Percentiles rank a stretch among this genome's conserved stretches.
phyloP scores from a whole-genome alignment of 2,888 invertebrate species.

The Alentia gelatinosa region DNA sequence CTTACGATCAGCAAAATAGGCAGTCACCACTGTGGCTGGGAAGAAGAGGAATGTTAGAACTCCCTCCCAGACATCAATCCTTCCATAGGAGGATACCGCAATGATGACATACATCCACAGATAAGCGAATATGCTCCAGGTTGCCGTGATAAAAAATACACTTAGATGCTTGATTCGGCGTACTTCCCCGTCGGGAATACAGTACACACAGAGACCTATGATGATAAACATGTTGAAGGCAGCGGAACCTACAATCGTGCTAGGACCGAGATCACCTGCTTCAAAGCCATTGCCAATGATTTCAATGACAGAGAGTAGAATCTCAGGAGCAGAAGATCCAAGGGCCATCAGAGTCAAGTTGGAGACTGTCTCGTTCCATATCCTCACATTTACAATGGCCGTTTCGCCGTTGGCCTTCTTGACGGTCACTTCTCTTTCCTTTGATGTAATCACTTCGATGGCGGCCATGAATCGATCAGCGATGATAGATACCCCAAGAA shows the following conservation, averaged over 20 bases:
- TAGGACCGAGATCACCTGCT: slow-evolving; percentile 98
- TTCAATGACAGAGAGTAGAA: slow-evolving; percentile 97
- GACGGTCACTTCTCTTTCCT: slow-evolving; percentile 96
- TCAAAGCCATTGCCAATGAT: slow-evolving; percentile 92
- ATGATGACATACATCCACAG: slow-evolving; percentile 98
- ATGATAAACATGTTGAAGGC: slow-evolving; percentile 99
- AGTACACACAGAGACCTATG: slow-evolving; percentile 94
- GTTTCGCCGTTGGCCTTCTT: slow-evolving; percentile 92
- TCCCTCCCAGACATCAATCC: slow-evolving; percentile 98
- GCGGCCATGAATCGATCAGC: slow-evolving; percentile 99
- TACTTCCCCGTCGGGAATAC: slow-evolving; percentile 94
- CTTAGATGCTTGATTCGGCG: slow-evolving; percentile 97
- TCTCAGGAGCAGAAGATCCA: slow-evolving; percentile 99
- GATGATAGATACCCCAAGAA: slow-evolving; percentile 98
- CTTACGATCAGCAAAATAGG: slow-evolving; percentile 95
- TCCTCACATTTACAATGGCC: slow-evolving; percentile 93
- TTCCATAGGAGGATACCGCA: slow-evolving; percentile 91
- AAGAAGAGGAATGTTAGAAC: slow-evolving; percentile 97
- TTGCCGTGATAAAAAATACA: slow-evolving; percentile 98
- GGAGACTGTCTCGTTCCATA: slow-evolving; percentile 99
- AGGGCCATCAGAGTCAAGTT: slow-evolving; percentile 99
- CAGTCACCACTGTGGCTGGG: slow-evolving; percentile 96
- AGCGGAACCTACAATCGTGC: slow-evolving; percentile 98
- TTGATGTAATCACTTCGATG: slow-evolving; percentile 99
- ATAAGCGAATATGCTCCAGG: slow-evolving; percentile 99